Percentiles rank a stretch among this genome's conserved stretches.
Conservation (phyloP, 64 coral and sea anemone genomes). For the Dendronephthya gigantea region DNA sequence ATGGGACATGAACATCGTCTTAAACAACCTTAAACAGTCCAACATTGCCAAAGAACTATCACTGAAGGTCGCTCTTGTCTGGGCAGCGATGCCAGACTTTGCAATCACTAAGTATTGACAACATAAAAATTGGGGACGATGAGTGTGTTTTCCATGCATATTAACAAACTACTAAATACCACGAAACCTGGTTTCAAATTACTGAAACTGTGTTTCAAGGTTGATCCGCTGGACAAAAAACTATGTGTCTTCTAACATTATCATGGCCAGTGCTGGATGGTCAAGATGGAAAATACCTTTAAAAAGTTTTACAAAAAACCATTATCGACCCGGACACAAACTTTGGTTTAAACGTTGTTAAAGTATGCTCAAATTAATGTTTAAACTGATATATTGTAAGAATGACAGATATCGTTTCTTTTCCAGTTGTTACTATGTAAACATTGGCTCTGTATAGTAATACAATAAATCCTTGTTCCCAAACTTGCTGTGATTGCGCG, state of each 20-base stretch:
- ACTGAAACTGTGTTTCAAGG: neutral
- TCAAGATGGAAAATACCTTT: neutral
- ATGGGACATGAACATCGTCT: slow-evolving; percentile 7
- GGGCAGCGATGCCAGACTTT: slow-evolving; percentile 10
- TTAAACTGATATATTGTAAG: neutral
- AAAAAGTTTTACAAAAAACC: neutral
- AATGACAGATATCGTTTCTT: neutral
- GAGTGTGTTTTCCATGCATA: neutral
- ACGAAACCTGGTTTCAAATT: neutral
- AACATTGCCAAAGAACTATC: neutral
- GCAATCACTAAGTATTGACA: neutral
- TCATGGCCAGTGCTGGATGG: neutral
- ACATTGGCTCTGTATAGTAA: too few relatives aligned
- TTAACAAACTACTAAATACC: neutral
- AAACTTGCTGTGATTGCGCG: neutral
- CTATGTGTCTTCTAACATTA: neutral
- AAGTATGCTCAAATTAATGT: neutral
- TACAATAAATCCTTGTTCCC: too few relatives aligned
- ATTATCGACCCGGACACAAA: neutral
- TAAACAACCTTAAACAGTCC: neutral
- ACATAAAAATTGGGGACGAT: neutral
- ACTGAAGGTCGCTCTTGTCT: neutral
- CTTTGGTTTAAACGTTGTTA: neutral
- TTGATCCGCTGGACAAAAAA: neutral
- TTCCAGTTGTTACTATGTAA: neutral